A percentile compares a stretch with the other conserved stretches of the same genome.
phyloP scores from a whole-genome alignment of 2,888 invertebrate genomes.

The Pristionchus exspectatus region DNA sequence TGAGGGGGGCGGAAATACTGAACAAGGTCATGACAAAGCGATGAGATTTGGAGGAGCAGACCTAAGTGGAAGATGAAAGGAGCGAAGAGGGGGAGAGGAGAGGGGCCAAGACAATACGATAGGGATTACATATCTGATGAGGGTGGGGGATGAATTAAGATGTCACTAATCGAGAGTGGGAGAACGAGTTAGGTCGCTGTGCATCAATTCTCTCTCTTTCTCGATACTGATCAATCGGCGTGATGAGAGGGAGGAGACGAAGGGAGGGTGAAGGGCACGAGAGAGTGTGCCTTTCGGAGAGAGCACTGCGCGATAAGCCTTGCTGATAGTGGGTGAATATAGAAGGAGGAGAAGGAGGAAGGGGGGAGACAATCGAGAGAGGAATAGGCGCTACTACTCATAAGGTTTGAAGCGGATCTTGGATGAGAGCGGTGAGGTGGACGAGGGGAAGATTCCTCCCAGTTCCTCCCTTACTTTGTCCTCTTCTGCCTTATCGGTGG shows the following conservation, averaged over 20 bases:
- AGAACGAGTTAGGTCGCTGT: slow-evolving; percentile 40
- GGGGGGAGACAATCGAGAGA: not conserved
- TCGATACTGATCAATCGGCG: slow-evolving; percentile 42
- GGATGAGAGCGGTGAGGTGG: not conserved
- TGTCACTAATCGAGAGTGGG: slow-evolving; percentile 1
- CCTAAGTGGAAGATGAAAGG: slow-evolving; percentile 37
- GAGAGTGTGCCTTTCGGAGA: not conserved
- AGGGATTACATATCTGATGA: slow-evolving; percentile 1
- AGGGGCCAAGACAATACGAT: slow-evolving; percentile 5
- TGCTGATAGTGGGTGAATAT: not conserved
- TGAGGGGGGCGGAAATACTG: not conserved
- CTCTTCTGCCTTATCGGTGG: not conserved
- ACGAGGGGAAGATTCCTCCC: not conserved
- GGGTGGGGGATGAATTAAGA: not conserved
- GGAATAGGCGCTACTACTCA: not conserved
- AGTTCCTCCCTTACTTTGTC: not conserved
- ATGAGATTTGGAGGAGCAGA: slow-evolving; percentile 41
- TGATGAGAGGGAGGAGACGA: not conserved
- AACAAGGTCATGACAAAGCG: slow-evolving; percentile 40
- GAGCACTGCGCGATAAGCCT: slow-evolving; percentile 7
- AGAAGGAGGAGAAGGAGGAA: not conserved
- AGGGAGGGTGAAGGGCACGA: slow-evolving; percentile 5
- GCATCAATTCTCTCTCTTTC: not conserved
- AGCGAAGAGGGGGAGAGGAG: slow-evolving; percentile 16
- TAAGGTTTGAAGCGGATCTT: slow-evolving; percentile 55